Base-by-base conservation (phyloP, 1,140 invertebrate species). In the Bombus waltoni region DNA sequence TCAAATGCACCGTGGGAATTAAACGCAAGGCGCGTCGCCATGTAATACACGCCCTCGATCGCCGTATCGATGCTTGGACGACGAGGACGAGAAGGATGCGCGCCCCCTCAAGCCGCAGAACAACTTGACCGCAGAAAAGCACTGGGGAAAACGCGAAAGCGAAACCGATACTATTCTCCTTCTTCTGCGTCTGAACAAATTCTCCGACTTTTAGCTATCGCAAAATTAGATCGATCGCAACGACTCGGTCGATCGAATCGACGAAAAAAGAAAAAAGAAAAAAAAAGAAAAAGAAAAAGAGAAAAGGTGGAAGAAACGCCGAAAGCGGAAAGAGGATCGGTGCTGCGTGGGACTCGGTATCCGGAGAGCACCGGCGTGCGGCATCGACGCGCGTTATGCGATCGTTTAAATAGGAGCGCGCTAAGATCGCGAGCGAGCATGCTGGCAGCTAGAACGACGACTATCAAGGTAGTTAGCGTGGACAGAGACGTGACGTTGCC, bases 401-500 rank as follows among this genome's bases (percentile, higher is more conserved):
- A 42, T 79, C 76, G 81, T 87, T 88, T 62, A 62, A 78, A 88
- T 70, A 81, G 71, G n/a, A 47, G 71, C 80, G 42, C 59, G 35
- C 5, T 40, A 74, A 88, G 80, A 75, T 73, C 70, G 62, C 47
- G 80, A 25, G 15, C 70, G 53, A 72, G 57, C 68, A 83, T 32
- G 76, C 65, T 47, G n/a, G 40, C 66, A 66, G 28, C 74, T 88
- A 65, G n/a, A 85, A 77, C 78, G 66, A 77, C 82, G 65, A 62
- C 81, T 72, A 89, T 85, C 57, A 81, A 72, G 72, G 76, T 90
- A 44, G 59, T 44, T 71, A 66, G 75, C 38, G 77, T 78, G 88
- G 44, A 87, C 71, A 78, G 77, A 70, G 62, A 89, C 80, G 87
- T 90, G 85, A 86, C 85, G 87, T 88, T 83, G 84, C 75, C 66